Percentiles rank a stretch among this genome's conserved stretches.
Conservation (phyloP, 2,113 vertebrate species). For the Mobula birostris region DNA sequence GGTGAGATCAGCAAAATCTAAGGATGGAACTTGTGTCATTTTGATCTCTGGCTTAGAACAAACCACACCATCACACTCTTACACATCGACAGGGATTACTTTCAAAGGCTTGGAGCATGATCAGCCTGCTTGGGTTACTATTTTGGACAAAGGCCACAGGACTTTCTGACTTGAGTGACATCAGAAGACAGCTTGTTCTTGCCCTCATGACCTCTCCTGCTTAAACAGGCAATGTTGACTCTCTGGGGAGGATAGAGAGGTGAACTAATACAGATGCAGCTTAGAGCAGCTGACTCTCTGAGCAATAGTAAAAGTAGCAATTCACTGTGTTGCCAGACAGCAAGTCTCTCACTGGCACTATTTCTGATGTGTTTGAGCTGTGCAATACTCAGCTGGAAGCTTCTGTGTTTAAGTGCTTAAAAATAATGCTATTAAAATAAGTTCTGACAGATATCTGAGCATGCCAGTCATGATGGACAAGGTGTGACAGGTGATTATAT, state of each 20-base stretch:
- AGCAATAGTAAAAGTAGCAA: background rate
- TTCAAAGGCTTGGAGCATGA: background rate
- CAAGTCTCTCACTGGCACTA: background rate
- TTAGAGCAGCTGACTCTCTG: conserved; percentile 25
- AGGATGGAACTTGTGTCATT: background rate
- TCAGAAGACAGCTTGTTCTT: conserved; percentile 17
- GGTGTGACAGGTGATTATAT: conserved; percentile 9
- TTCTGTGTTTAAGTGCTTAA: conserved; percentile 11
- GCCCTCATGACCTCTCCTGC: background rate
- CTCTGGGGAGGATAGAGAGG: background rate
- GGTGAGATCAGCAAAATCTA: background rate
- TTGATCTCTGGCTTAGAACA: conserved; percentile 5
- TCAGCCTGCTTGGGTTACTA: background rate
- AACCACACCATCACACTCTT: background rate
- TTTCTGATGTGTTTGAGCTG: background rate
- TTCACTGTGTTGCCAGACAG: background rate
- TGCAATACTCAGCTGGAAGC: background rate
- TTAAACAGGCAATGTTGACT: background rate
- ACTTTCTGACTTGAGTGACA: background rate
- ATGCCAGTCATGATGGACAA: background rate
- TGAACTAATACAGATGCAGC: conserved; percentile 24
- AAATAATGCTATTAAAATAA: background rate
- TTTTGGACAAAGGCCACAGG: conserved; percentile 5
- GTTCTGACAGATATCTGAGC: background rate
- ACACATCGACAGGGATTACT: background rate